phyloP scores from a whole-genome alignment of 2,888 invertebrate genomes.

The Ectobius pallidus region DNA sequence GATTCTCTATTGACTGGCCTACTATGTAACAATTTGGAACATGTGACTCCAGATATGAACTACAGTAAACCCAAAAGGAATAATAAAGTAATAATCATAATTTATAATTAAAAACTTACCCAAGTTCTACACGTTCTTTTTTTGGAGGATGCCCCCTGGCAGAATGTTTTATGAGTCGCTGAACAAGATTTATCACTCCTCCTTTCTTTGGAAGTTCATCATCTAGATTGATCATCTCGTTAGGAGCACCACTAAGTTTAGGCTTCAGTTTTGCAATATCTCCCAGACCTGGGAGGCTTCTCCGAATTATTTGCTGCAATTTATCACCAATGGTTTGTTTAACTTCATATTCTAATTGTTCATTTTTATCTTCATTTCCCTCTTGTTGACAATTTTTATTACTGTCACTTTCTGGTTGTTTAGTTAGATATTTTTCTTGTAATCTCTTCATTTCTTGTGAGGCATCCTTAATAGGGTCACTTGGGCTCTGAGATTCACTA shows the following conservation, averaged over 20 bases:
- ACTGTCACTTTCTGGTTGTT: not conserved
- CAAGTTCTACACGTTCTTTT: conserved; percentile 38
- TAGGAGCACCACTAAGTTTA: conserved; percentile 60
- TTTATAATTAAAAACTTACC: conserved; percentile 38
- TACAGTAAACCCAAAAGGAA: too few species aligned
- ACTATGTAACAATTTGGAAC: too few species aligned
- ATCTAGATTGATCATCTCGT: conserved; percentile 67
- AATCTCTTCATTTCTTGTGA: too few species aligned
- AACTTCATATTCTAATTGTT: too few species aligned
- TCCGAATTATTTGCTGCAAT: not conserved
- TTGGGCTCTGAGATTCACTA: conserved; percentile 34
- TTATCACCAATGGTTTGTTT: too few species aligned
- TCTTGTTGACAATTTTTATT: not conserved
- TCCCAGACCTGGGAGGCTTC: conserved; percentile 4
- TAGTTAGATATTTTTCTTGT: not conserved
- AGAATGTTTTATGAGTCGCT: conserved; percentile 73
- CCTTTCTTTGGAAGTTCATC: conserved; percentile 57
- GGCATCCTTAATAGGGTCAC: too few species aligned
- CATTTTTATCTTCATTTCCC: too few species aligned
- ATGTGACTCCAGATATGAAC: too few species aligned
- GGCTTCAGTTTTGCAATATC: conserved; percentile 51
- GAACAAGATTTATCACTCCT: conserved; percentile 71
- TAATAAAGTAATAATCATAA: too few species aligned
- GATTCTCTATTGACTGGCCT: too few species aligned
- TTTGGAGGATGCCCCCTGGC: conserved; percentile 51